These are phyloP conservation scores for Apodemus sylvaticus DNA, from an alignment of 2,113 vertebrate genomes.

Conservation along the genomic window DNA sequence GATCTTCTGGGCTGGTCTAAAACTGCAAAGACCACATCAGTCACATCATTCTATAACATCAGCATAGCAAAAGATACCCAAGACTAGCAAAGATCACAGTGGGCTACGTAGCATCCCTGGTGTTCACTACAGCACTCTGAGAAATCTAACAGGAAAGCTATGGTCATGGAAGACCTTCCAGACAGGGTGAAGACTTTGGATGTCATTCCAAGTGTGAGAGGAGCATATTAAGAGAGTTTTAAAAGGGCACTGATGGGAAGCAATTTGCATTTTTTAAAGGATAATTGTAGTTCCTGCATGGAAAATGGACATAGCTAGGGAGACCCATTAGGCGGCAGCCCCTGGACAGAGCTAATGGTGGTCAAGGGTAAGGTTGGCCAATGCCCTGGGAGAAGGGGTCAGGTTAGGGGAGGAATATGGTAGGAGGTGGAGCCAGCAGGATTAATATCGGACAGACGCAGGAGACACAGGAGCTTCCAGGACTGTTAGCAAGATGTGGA, in stretches of 20 bases:
- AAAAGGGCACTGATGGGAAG: not conserved
- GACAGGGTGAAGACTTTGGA: not conserved
- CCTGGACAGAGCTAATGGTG: not conserved
- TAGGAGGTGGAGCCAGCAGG: not conserved
- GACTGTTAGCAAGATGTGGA: not conserved
- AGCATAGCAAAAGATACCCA: not conserved
- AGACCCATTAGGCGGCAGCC: not conserved
- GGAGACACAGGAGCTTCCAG: not conserved
- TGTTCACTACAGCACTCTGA: not conserved
- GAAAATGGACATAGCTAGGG: not conserved
- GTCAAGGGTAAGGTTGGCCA: not conserved
- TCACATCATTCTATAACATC: not conserved
- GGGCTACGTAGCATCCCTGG: not conserved
- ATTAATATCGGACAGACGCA: fast-evolving
- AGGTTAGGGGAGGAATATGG: not conserved
- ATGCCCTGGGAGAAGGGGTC: not conserved
- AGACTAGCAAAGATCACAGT: not conserved
- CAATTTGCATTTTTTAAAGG: not conserved
- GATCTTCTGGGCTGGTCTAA: not conserved
- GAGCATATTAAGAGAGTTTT: not conserved
- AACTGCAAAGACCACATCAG: not conserved
- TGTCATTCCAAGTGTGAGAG: not conserved
- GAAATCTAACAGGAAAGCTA: not conserved
- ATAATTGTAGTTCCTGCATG: not conserved
- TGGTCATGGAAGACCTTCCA: too few relatives aligned